Conservation (phyloP, 1,140 invertebrate genomes). For the Melitaea cinxia region DNA sequence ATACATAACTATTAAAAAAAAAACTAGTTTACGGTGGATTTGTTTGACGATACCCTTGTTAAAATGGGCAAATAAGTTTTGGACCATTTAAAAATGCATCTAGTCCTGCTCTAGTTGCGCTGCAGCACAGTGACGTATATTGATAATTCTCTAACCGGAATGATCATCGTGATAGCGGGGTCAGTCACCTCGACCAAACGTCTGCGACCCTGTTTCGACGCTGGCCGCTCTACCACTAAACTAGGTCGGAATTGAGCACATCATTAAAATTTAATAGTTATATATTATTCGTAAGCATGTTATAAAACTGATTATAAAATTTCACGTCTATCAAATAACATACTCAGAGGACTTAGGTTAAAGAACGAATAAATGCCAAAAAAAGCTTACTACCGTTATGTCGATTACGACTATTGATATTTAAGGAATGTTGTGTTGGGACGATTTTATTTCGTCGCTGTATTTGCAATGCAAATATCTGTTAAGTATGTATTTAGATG, state of each 20-base stretch:
- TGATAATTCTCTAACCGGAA: constrained; percentile 61
- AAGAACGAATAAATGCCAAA: constrained; percentile 23
- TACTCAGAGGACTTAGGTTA: constrained; percentile 20
- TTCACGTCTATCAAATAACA: background rate
- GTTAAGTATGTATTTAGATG: background rate
- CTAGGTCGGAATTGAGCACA: constrained; percentile 44
- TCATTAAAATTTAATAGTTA: background rate
- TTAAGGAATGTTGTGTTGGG: constrained; percentile 18
- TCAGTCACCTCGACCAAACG: constrained; percentile 69
- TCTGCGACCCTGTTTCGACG: constrained; percentile 63
- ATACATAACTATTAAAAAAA: no score
- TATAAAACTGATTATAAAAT: background rate
- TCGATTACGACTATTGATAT: constrained; percentile 9
- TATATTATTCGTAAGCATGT: background rate
- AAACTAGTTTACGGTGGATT: no score
- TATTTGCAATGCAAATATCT: constrained; percentile 30
- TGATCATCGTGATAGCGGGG: constrained; percentile 60
- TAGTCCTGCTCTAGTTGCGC: constrained; percentile 48
- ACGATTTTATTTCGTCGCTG: constrained; percentile 14
- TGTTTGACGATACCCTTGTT: no score
- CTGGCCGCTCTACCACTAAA: constrained; percentile 49
- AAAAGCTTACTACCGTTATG: constrained; percentile 29
- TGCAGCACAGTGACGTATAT: constrained; percentile 18
- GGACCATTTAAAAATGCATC: background rate
- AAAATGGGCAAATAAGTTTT: background rate